phyloP scores from a whole-genome alignment of 2,888 invertebrate genomes.

The Anorthoa munda region DNA sequence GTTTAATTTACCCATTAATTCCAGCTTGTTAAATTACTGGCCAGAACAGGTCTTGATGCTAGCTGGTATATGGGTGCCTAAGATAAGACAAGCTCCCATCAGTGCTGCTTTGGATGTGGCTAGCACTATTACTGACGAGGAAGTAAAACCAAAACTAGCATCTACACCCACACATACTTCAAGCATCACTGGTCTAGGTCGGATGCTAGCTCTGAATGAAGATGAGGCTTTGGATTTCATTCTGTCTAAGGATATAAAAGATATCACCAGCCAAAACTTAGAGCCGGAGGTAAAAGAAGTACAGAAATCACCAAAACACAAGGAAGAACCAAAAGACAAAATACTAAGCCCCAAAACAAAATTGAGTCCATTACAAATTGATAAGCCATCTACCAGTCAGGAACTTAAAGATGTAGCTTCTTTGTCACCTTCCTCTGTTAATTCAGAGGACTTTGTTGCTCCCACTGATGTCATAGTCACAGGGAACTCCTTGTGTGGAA shows the following conservation, averaged over 20 bases:
- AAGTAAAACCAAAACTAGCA: constrained; percentile 83
- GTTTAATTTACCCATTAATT: constrained; percentile 95
- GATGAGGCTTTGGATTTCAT: constrained; percentile 94
- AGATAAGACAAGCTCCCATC: constrained; percentile 94
- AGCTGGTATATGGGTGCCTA: constrained; percentile 96
- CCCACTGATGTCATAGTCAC: constrained; percentile 82
- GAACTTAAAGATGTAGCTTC: constrained; percentile 72
- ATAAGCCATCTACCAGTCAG: constrained; percentile 81
- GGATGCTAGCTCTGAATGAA: constrained; percentile 91
- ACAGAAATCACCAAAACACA: constrained; percentile 27
- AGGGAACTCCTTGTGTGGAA: constrained; percentile 93
- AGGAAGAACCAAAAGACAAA: constrained; percentile 35
- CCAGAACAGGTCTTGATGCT: constrained; percentile 95
- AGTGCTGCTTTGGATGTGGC: constrained; percentile 95
- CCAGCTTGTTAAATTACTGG: constrained; percentile 97
- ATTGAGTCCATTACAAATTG: constrained; percentile 70
- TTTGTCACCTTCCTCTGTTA: constrained; percentile 79
- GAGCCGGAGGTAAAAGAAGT: constrained; percentile 59
- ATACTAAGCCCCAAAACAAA: constrained; percentile 21
- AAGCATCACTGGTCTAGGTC: constrained; percentile 85
- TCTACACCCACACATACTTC: constrained; percentile 81
- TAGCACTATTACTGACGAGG: constrained; percentile 90
- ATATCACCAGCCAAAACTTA: constrained; percentile 67
- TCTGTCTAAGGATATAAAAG: constrained; percentile 88
- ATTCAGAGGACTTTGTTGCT: constrained; percentile 81